Percentiles rank a stretch among this genome's conserved stretches.
Conservation (phyloP, 2,888 invertebrate species). For the Drosophila demipolita region DNA sequence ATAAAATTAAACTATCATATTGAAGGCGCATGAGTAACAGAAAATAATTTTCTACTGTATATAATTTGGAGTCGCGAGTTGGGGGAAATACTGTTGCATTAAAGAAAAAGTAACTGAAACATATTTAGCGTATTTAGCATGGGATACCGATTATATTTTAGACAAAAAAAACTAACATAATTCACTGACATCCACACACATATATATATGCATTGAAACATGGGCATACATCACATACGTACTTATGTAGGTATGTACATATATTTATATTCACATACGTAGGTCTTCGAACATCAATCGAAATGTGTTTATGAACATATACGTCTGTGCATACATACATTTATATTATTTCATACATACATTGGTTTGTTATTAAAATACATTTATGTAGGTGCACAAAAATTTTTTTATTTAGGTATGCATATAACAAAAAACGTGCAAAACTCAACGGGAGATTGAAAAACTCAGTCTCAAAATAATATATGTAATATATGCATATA, state of each 20-base stretch:
- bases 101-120: constrained; percentile 76
- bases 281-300: not conserved
- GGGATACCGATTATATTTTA: constrained; percentile 71
- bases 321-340: not conserved
- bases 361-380: constrained; percentile 4
- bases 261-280: not conserved
- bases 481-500: not conserved
- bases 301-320: not conserved
- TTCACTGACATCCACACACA: constrained; percentile 28
- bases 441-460: not conserved
- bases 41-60: constrained; percentile 83
- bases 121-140: constrained; percentile 60
- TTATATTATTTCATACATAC: not conserved
- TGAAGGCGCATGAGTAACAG: constrained; percentile 83
- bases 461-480: not conserved
- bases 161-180: constrained; percentile 47
- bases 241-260: not conserved
- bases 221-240: constrained; percentile 22
- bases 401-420: not conserved
- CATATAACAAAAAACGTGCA: not conserved
- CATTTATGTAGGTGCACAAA: not conserved
- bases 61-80: constrained; percentile 82
- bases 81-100: constrained; percentile 81
- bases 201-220: constrained; percentile 3
- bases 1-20: constrained; percentile 83